A percentile compares a stretch with the other conserved stretches of the same genome.
phyloP scores from a whole-genome alignment of 2,888 invertebrate genomes.

The Spodoptera exigua region DNA sequence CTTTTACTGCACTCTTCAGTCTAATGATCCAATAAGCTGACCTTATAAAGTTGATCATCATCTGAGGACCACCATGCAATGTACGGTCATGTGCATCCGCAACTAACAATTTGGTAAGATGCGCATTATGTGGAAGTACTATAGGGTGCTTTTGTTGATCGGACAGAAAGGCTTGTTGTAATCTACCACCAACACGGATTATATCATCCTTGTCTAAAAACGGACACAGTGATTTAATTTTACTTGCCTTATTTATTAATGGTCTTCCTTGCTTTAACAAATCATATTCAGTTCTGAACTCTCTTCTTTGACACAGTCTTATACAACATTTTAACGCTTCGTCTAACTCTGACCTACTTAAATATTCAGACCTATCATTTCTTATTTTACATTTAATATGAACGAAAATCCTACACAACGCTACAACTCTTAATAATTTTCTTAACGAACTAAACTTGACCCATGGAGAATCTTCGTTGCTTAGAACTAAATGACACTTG shows the following conservation, averaged over 20 bases:
- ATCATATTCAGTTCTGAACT: constrained; percentile 5
- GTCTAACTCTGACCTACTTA: constrained; percentile 3
- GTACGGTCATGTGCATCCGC: constrained; percentile 5
- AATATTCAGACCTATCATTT: constrained; percentile 1
- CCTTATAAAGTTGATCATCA: constrained; percentile 11
- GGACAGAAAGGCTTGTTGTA: neutral
- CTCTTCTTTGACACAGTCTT: constrained; percentile 3
- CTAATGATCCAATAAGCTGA: constrained; percentile 16
- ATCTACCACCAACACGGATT: constrained; percentile 8
- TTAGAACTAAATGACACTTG: neutral
- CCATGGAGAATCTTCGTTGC: constrained; percentile 1
- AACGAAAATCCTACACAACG: constrained; percentile 4
- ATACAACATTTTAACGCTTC: constrained; percentile 11
- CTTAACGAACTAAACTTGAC: constrained; percentile 4
- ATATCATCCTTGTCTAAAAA: constrained; percentile 6
- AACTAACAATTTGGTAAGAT: constrained; percentile 10
- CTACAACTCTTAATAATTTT: constrained; percentile 10
- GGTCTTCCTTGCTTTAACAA: constrained; percentile 4
- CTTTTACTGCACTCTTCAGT: constrained; percentile 1
- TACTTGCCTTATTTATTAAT: constrained; percentile 9
- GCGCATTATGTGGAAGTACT: constrained; percentile 3
- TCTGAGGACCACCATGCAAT: constrained; percentile 8
- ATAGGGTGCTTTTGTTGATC: constrained; percentile 12
- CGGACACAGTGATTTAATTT: constrained; percentile 5
- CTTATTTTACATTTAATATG: constrained; percentile 2